Evolutionary conservation across 2,888 invertebrate species (phyloP), one percentile per base, ranked within the genome.

Genomic region (Drosophila tanythrix): DNA sequence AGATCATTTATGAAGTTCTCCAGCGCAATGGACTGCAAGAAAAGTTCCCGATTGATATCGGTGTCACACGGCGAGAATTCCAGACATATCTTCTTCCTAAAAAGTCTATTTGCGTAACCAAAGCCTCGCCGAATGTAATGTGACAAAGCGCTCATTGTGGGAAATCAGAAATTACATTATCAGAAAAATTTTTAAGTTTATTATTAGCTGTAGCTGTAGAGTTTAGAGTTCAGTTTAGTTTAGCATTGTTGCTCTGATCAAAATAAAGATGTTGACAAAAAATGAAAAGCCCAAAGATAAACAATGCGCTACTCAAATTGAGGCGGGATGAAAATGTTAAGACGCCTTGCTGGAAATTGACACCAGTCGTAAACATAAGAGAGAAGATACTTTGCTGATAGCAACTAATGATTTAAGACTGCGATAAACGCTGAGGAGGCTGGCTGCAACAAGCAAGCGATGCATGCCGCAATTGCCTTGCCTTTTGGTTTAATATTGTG

Each of bases 251-350:
- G 36, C 33, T 50, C 6, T 7, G 43, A 43, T 57, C 0, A n/a
- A 11, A n/a, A 36, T 51, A 3, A 31, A 18, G 13, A 35, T 40
- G 25, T 46, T 46, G 8, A 18, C 21, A 25, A 33, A 27, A 18
- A 63, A 58, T 43, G 58, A 57, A 70, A 60, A 62, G 48, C 51
- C 21, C 36, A 46, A 57, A 18, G 31, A 40, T 31, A 75, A 21
- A 71, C 61, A 63, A 46, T 46, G 72, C 46, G 60, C 50, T 72
- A 72, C 66, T 66, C 71, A 68, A 85, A 85, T 85, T 85, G 59
- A 80, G 74, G 77, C 80, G 82, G 46, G 25, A 77, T 36, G 86
- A 80, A 85, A 80, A 83, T 88, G 88, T 85, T 74, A 85, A 80
- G 83, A 57, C 66, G 50, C 25, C 52, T 83, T 88, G 85, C 58